Percentiles rank a stretch among this genome's conserved stretches.
Conservation (phyloP, 1,140 invertebrate genomes). For the Cydia splendana region DNA sequence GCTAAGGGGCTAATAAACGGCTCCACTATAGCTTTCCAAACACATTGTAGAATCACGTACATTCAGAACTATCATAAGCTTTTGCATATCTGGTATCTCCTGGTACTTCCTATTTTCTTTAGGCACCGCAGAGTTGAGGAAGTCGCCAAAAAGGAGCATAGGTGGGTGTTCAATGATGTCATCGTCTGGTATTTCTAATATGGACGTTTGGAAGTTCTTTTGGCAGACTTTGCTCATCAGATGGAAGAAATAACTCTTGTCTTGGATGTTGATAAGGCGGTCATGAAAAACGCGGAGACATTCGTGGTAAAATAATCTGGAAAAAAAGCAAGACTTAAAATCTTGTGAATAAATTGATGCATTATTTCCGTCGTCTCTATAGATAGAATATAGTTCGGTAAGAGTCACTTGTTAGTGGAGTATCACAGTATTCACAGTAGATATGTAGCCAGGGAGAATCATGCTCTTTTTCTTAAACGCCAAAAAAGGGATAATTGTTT, state of each 20-base stretch:
- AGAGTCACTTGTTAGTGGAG: too few relatives aligned
- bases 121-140: conserved; percentile 87
- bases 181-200: conserved; percentile 84
- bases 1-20: too few relatives aligned
- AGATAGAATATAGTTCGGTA: too few relatives aligned
- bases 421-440: too few relatives aligned
- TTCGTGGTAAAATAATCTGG: conserved; percentile 93
- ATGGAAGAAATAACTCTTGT: conserved; percentile 89
- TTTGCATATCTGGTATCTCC: conserved; percentile 88
- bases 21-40: too few relatives aligned
- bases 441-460: too few relatives aligned
- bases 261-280: conserved; percentile 89
- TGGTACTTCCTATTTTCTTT: conserved; percentile 90
- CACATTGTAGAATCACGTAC: conserved; percentile 61
- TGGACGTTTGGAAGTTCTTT: conserved; percentile 82
- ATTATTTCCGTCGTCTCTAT: too few relatives aligned
- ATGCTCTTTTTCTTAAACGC: too few relatives aligned
- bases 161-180: conserved; percentile 84
- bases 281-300: conserved; percentile 95
- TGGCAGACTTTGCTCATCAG: conserved; percentile 83
- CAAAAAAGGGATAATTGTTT: too few relatives aligned
- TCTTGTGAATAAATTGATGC: not conserved
- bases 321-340: conserved; percentile 41
- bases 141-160: conserved; percentile 91
- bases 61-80: conserved; percentile 85